These are phyloP conservation scores for Lanius ludovicianus DNA, from an alignment of 2,113 vertebrate species.

Conservation along the genomic window DNA sequence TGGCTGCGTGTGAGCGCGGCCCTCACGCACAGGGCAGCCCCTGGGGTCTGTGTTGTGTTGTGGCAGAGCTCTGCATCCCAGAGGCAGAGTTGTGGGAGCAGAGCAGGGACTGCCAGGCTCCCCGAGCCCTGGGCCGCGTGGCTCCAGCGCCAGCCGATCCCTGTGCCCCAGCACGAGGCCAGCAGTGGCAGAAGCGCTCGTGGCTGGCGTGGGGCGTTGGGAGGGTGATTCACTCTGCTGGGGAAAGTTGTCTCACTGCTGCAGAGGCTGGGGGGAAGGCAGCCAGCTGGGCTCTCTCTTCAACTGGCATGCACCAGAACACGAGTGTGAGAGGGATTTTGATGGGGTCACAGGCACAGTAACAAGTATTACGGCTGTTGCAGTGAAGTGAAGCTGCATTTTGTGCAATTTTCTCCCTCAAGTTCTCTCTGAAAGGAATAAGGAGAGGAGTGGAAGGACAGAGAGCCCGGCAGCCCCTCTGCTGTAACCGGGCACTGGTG, in stretches of 20 bases:
- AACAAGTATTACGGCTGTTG: neutral
- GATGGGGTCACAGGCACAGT: neutral
- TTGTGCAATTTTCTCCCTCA: neutral
- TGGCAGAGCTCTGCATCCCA: neutral
- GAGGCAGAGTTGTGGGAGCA: neutral
- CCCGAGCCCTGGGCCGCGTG: fast-evolving
- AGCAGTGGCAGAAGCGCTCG: fast-evolving
- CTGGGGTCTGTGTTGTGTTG: fast-evolving
- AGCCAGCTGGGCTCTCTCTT: neutral
- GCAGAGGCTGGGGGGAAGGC: neutral
- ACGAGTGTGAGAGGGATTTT: neutral
- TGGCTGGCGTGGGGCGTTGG: fast-evolving
- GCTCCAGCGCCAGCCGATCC: fast-evolving
- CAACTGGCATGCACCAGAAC: neutral
- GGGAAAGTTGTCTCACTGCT: neutral
- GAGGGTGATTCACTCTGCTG: neutral
- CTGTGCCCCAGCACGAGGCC: neutral
- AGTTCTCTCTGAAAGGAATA: neutral
- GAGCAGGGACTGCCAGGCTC: neutral
- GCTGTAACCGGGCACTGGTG: neutral
- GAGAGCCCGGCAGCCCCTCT: fast-evolving
- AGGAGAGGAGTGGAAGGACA: neutral
- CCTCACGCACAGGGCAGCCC: neutral
- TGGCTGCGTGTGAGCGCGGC: fast-evolving
- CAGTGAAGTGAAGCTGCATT: neutral